phyloP scores from a whole-genome alignment of 1,140 invertebrate species.

The Odontomachus brunneus region DNA sequence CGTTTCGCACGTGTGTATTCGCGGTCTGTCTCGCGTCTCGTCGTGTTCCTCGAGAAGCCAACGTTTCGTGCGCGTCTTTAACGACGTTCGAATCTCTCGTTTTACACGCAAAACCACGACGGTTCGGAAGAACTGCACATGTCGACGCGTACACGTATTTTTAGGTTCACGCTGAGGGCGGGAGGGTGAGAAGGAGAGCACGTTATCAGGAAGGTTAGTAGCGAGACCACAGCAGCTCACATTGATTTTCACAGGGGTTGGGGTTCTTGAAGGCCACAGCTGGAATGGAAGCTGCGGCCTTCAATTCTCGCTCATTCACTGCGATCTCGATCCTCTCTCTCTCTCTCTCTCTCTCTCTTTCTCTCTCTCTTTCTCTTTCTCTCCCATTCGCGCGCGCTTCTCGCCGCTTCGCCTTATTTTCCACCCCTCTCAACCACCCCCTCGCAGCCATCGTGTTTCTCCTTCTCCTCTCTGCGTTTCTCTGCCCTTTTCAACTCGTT shows the following conservation, averaged over 20 bases:
- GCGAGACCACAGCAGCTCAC: constrained; percentile 70
- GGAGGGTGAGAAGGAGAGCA: constrained; percentile 31
- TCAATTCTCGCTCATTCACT: constrained; percentile 67
- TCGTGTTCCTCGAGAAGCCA: no score
- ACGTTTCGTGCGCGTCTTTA: no score
- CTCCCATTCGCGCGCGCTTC: background rate
- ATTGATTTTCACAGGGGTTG: constrained; percentile 77
- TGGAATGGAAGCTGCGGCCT: constrained; percentile 67
- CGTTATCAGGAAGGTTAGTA: constrained; percentile 77
- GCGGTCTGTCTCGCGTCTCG: no score
- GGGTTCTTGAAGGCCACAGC: constrained; percentile 70
- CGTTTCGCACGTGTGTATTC: no score
- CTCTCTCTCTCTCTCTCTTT: background rate
- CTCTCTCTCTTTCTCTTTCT: no score
- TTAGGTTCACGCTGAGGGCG: constrained; percentile 1
- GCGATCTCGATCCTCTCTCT: constrained; percentile 30
- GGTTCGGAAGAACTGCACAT: no score
- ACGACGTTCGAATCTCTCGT: no score
- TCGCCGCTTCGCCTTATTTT: constrained; percentile 27
- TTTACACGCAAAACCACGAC: no score
- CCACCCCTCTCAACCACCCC: background rate
- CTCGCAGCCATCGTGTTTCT: background rate
- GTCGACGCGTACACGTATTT: constrained; percentile 33
- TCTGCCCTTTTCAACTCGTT: background rate
- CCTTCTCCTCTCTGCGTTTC: background rate